These are phyloP conservation scores for Phasia obesa DNA, from an alignment of 2,888 invertebrate species.

Conservation along the genomic window DNA sequence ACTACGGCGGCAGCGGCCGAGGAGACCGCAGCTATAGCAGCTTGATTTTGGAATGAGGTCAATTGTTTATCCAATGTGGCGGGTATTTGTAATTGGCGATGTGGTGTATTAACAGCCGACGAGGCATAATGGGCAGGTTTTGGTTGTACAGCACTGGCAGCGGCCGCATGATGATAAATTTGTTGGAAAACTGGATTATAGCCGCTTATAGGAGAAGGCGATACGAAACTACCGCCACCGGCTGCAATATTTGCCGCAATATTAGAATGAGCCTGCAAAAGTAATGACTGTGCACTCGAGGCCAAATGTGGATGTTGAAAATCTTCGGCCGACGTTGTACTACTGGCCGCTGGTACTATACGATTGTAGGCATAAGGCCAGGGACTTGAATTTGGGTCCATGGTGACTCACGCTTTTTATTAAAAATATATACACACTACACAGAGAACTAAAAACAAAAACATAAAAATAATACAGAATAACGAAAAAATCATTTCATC, in stretches of 20 bases:
- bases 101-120: slow-evolving; percentile 85
- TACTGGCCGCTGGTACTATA: slow-evolving; percentile 87
- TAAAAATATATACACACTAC: slow-evolving; percentile 49
- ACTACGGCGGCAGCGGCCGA: slow-evolving; percentile 79
- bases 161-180: slow-evolving; percentile 90
- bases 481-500: slow-evolving; percentile 36
- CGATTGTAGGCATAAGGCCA: slow-evolving; percentile 94
- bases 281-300: slow-evolving; percentile 87
- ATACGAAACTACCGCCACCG: slow-evolving; percentile 84
- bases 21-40: slow-evolving; percentile 78
- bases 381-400: slow-evolving; percentile 94
- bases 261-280: slow-evolving; percentile 86
- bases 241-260: slow-evolving; percentile 84
- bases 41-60: slow-evolving; percentile 80
- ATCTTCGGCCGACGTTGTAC: slow-evolving; percentile 86
- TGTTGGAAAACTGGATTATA: slow-evolving; percentile 93
- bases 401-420: slow-evolving; percentile 78
- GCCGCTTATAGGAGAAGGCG: slow-evolving; percentile 87
- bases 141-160: slow-evolving; percentile 83
- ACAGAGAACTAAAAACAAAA: slow-evolving; percentile 60
- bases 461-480: slow-evolving; percentile 46
- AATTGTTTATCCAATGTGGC: slow-evolving; percentile 82
- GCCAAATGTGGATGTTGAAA: slow-evolving; percentile 88
- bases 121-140: slow-evolving; percentile 89
- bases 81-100: slow-evolving; percentile 86